phyloP scores from a whole-genome alignment of 2,113 vertebrate species.

The Ifrita kowaldi region DNA sequence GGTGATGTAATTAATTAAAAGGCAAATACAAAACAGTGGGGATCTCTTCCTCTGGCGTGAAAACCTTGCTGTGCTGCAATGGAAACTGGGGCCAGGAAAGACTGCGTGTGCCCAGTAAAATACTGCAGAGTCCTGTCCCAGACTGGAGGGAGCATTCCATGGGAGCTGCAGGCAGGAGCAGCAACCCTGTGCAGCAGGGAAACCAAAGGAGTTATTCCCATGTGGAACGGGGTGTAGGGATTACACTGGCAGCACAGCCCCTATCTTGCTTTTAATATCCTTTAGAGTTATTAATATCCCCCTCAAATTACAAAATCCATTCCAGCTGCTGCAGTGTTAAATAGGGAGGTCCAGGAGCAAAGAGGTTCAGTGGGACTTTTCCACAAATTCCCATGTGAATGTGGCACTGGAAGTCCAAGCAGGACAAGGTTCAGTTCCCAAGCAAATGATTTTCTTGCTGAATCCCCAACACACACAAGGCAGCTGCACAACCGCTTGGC shows the following conservation, averaged over 20 bases:
- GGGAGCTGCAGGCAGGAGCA: neutral
- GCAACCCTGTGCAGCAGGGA: too few relatives aligned
- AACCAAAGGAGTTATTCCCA: neutral
- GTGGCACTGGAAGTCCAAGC: neutral
- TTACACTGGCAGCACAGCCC: neutral
- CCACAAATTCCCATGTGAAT: neutral
- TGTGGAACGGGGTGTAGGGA: fast-evolving
- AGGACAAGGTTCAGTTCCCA: neutral
- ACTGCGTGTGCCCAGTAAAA: neutral
- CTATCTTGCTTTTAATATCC: neutral
- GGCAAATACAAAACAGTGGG: neutral
- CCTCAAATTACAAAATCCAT: neutral
- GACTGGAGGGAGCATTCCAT: fast-evolving
- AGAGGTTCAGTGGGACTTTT: neutral
- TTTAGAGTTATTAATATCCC: neutral
- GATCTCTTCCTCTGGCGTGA: neutral
- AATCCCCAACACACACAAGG: neutral
- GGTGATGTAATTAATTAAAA: neutral
- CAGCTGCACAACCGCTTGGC: neutral
- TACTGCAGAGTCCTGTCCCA: neutral
- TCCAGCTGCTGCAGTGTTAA: neutral
- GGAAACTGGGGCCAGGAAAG: neutral
- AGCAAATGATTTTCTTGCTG: neutral
- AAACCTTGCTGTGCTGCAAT: neutral
- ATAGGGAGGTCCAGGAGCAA: neutral